A percentile compares a stretch with the other conserved stretches of the same genome.
Conservation (phyloP, 2,113 vertebrate genomes). For the Pitta sordida region DNA sequence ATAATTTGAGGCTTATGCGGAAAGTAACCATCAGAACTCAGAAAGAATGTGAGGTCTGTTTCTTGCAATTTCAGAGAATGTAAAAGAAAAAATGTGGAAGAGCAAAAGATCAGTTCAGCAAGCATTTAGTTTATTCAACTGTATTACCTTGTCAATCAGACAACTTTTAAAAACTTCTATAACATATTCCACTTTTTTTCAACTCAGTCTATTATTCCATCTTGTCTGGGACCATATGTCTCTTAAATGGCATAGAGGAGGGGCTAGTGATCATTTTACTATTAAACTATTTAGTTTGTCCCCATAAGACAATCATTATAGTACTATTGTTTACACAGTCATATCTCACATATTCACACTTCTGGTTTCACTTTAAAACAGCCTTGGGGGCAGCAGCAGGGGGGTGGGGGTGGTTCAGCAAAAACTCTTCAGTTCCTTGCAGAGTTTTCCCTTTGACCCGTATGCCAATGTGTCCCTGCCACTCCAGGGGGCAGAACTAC, state of each 20-base stretch:
- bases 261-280: not conserved
- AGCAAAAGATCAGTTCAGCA: not conserved
- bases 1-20: not conserved
- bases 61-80: not conserved
- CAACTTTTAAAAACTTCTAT: not conserved
- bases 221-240: not conserved
- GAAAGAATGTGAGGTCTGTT: not conserved
- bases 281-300: not conserved
- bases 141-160: not conserved
- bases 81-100: not conserved
- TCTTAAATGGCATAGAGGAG: not conserved
- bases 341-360: too few species aligned
- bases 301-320: not conserved
- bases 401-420: too few species aligned
- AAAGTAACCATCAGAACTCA: constrained; percentile 5
- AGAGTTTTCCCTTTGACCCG: too few species aligned
- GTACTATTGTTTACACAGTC: not conserved
- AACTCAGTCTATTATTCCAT: not conserved
- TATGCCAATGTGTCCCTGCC: too few species aligned
- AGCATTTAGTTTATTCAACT: not conserved
- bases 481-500: too few species aligned
- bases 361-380: too few species aligned
- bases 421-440: too few species aligned
- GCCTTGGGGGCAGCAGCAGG: too few species aligned
- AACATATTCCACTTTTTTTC: not conserved